Evolutionary conservation across 2,797 vertebrate genomes (phyloP).

Genomic region (Poeciliopsis gracilis): DNA sequence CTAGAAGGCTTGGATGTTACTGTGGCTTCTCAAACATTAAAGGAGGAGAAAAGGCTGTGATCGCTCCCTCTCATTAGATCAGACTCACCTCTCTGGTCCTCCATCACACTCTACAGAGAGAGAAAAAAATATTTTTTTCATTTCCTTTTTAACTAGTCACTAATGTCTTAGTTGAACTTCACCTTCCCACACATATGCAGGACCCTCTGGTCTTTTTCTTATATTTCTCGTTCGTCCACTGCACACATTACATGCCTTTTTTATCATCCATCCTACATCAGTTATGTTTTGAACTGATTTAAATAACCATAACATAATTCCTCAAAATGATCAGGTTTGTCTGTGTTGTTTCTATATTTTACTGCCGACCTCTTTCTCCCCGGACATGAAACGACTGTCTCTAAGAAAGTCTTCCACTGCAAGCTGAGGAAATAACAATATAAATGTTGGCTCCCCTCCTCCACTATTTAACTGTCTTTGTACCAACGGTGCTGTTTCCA

Average conservation of each 20-base stretch:
- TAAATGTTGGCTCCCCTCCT: slow-evolving; percentile 53
- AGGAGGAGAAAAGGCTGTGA: slow-evolving; percentile 53
- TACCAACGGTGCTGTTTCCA: slow-evolving; percentile 74
- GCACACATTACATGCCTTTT: neutral
- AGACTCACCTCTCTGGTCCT: slow-evolving; percentile 28
- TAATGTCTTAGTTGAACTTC: neutral
- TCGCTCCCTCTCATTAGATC: slow-evolving; percentile 62
- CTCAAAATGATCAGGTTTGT: neutral
- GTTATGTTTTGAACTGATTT: neutral
- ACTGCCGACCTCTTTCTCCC: neutral
- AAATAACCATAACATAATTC: neutral
- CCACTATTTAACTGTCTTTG: slow-evolving; percentile 52
- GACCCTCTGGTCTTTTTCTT: neutral
- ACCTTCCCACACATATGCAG: neutral
- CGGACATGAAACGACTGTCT: neutral
- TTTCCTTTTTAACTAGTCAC: neutral
- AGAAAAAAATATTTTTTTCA: neutral
- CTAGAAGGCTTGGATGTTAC: slow-evolving; percentile 10
- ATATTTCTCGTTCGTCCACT: neutral
- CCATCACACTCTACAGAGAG: slow-evolving; percentile 1
- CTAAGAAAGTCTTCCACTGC: slow-evolving; percentile 1
- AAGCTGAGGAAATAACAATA: slow-evolving; percentile 8
- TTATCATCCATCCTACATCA: neutral
- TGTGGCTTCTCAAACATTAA: slow-evolving; percentile 48
- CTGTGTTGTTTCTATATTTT: neutral